Evolutionary conservation across 2,888 invertebrate species (phyloP).

Genomic region (Boloria euphrosyne): DNA sequence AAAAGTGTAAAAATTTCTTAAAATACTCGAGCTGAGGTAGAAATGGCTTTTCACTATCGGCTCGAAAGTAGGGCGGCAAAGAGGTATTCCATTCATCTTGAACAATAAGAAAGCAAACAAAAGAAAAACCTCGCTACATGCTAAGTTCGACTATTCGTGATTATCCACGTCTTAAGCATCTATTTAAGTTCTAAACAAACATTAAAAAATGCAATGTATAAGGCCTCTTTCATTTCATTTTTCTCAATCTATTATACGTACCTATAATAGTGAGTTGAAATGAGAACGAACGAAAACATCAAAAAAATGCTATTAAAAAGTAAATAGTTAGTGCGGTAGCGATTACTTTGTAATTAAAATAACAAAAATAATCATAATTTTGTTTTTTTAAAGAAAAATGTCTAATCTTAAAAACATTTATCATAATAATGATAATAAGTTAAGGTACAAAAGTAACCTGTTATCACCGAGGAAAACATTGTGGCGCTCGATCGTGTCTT

Average conservation of each 20-base stretch:
- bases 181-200: conserved; percentile 5
- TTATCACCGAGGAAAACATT: too few species aligned
- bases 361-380: too few species aligned
- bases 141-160: conserved; percentile 24
- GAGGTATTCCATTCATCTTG: conserved; percentile 38
- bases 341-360: background rate
- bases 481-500: too few species aligned
- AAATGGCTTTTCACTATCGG: conserved; percentile 34
- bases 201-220: background rate
- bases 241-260: background rate
- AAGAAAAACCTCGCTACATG: conserved; percentile 31
- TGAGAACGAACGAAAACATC: too few species aligned
- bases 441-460: too few species aligned
- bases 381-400: too few species aligned
- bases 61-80: conserved; percentile 37
- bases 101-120: conserved; percentile 39
- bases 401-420: too few species aligned
- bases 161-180: conserved; percentile 23
- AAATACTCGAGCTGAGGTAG: conserved; percentile 24
- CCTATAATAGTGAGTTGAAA: too few species aligned
- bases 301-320: too few species aligned
- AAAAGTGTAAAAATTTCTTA: conserved; percentile 17
- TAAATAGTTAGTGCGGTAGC: too few species aligned
- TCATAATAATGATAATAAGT: too few species aligned
- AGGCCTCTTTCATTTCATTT: background rate